Base-by-base conservation (phyloP, 2,888 invertebrate genomes). In the Elmis aenea region DNA sequence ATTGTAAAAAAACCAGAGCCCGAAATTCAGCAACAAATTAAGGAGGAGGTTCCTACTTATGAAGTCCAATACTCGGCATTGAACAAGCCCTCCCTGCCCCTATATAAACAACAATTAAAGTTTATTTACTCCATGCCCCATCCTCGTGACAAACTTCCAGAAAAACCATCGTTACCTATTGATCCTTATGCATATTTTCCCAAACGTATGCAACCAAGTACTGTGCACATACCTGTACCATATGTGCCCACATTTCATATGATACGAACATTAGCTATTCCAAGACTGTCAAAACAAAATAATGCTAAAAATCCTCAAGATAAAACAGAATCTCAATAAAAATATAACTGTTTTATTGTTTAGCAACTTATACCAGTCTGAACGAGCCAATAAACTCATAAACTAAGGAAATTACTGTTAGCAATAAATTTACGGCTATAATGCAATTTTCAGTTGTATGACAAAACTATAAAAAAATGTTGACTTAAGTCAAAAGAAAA, bases 81-180 rank as follows among this genome's bases (percentile, higher is more conserved):
- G 8, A 18, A 18, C 5, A 39, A 40, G 9, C 16, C 26, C 6
- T 40, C 45, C 6, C 47, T 52, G 13, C 32, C 50, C 13, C 20
- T 55, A 9, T 59, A 59, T 25, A 42, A 45, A 5, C 55, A 61
- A 35, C 59, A 64, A 48, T 39, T 66, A 35, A 59, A 58, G 46
- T 66, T 67, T 44, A 59, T 68, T 2, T 52, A 67, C 27, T 67
- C 66, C 5, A 54, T 65, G 14, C 59, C 61, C 2, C 58, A 57
- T 33, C 22, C 45, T 2, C 5, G 36, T 29, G 10, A 10, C 9
- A 51, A 48, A 5, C 48, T 52, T 27, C 26, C 45, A 13, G 46
- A 42, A 13, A 42, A 46, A 4, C 11, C 39, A 3, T 37, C 47
- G 3, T 45, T 47, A 24, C 53, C 58, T 27, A 52, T 64, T 36